Evolutionary conservation across 2,113 vertebrate genomes (phyloP).

Genomic region (Salvator merianae): DNA sequence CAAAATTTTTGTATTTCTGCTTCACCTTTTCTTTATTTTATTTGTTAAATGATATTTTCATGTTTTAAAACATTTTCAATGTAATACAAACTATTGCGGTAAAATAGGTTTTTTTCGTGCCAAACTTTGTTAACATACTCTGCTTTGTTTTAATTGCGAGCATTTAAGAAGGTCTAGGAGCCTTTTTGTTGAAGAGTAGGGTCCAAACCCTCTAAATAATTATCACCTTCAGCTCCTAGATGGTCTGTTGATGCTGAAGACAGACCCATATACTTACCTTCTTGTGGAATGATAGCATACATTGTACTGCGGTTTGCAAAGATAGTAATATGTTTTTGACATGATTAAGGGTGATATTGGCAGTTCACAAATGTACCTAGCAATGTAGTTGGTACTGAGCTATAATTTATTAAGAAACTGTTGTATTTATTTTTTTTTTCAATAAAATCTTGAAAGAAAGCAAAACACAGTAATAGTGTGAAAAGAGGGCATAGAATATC

Average conservation of each 20-base stretch:
- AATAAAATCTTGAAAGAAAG: no score
- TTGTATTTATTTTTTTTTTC: no score
- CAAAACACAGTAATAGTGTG: no score
- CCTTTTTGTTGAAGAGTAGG: not conserved
- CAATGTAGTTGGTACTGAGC: not conserved
- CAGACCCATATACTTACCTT: not conserved
- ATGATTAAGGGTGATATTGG: not conserved
- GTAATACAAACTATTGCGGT: no score
- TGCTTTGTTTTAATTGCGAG: not conserved
- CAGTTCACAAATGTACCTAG: not conserved
- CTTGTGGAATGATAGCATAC: not conserved
- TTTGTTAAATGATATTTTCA: no score
- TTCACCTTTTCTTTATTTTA: no score
- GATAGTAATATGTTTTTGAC: not conserved
- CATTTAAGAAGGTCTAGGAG: not conserved
- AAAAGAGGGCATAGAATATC: not conserved
- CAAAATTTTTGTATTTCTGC: no score
- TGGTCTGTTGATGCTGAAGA: not conserved
- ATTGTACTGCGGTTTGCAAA: not conserved
- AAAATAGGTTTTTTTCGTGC: not conserved
- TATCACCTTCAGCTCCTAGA: not conserved
- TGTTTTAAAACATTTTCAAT: not conserved
- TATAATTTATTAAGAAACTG: no score
- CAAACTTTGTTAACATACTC: not conserved
- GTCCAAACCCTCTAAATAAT: not conserved